These are phyloP conservation scores for Psix sp. DNA, from an alignment of 1,140 invertebrate species.

Conservation along the genomic window DNA sequence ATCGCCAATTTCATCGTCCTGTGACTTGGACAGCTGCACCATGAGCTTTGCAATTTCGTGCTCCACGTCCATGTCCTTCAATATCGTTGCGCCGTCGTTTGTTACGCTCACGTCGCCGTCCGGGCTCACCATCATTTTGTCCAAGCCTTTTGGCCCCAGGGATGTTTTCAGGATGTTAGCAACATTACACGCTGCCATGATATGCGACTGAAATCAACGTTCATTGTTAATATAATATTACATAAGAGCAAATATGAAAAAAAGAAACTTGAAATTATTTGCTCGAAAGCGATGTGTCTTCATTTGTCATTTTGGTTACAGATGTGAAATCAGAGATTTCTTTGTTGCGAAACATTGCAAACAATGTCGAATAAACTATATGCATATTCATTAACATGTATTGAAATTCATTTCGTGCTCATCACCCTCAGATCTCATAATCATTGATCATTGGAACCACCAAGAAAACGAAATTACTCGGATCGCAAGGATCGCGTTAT, in stretches of 20 bases:
- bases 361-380: no score
- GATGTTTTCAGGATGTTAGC: constrained; percentile 94
- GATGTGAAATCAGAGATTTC: no score
- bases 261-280: no score
- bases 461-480: constrained; percentile 39
- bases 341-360: no score
- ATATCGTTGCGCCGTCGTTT: constrained; percentile 99
- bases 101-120: constrained; percentile 99
- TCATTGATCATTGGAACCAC: constrained; percentile 72
- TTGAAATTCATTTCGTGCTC: no score
- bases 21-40: constrained; percentile 98
- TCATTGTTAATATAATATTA: no score
- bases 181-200: constrained; percentile 94
- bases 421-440: constrained; percentile 76
- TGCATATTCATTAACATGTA: no score
- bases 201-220: constrained; percentile 97
- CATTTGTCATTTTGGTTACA: no score
- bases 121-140: constrained; percentile 97
- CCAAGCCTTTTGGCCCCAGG: constrained; percentile 96
- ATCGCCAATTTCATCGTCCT: constrained; percentile 99
- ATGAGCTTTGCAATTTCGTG: constrained; percentile 99
- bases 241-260: no score
- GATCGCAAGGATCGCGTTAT: constrained; percentile 26
- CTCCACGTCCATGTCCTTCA: constrained; percentile 99
- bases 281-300: no score